These are phyloP conservation scores for Lampris megalopsis DNA, from an alignment of 2,113 vertebrate species.

Conservation along the genomic window DNA sequence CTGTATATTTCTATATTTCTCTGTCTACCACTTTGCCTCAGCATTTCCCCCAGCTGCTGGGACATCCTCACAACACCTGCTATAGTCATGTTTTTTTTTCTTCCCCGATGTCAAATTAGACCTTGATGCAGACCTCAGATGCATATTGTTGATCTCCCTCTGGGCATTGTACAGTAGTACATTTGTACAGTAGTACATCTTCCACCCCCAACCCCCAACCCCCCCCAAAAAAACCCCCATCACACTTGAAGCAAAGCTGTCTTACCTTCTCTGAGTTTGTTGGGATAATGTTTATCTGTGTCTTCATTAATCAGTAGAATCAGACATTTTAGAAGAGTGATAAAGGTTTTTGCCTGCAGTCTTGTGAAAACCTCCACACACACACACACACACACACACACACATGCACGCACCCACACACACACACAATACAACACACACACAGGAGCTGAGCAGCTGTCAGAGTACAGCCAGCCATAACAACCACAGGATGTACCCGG, in stretches of 20 bases:
- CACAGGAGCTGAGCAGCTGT: constrained; percentile 44
- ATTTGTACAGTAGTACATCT: background rate
- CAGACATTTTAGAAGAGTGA: background rate
- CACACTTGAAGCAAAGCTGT: background rate
- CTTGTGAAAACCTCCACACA: background rate
- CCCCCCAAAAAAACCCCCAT: background rate
- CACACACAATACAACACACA: background rate
- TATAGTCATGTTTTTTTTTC: constrained; percentile 35
- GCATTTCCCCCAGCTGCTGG: constrained; percentile 70
- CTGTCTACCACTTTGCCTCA: constrained; percentile 38
- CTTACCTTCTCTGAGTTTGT: background rate
- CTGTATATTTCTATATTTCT: background rate
- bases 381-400: constrained; percentile 2
- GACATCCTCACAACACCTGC: constrained; percentile 54
- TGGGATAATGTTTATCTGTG: background rate
- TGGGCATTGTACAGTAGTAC: background rate
- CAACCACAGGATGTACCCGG: constrained; percentile 27
- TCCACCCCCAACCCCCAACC: too few species aligned
- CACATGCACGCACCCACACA: constrained; percentile 1
- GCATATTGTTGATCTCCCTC: constrained; percentile 16
- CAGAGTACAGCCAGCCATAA: constrained; percentile 58
- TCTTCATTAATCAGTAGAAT: too few species aligned
- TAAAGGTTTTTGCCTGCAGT: background rate
- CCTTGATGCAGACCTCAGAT: constrained; percentile 2
- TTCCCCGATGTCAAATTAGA: background rate